Percentiles rank a stretch among this genome's conserved stretches.
These are phyloP conservation scores for Drosophila virilis DNA, from an alignment of 1,140 invertebrate species.

Conservation along the genomic window DNA sequence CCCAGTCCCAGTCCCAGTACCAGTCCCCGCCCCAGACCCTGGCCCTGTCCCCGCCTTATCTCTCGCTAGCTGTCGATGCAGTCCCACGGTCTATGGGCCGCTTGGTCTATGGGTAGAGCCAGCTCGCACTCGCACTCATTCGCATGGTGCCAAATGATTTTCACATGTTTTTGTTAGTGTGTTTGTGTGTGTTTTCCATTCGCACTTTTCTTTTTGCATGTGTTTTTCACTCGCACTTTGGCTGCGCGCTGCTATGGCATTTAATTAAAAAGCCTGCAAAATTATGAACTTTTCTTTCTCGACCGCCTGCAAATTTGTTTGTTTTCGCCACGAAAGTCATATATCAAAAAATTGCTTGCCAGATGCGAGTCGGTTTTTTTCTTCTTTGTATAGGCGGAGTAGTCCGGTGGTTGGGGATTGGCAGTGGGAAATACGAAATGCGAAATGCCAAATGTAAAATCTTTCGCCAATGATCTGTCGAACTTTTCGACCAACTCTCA, in stretches of 20 bases:
- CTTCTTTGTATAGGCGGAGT: background rate
- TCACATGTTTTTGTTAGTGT: slow-evolving; percentile 65
- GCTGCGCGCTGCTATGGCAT: slow-evolving; percentile 49
- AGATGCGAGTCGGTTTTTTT: slow-evolving; percentile 22
- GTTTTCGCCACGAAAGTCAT: slow-evolving; percentile 56
- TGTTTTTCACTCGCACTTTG: slow-evolving; percentile 42
- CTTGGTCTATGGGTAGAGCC: slow-evolving; percentile 16
- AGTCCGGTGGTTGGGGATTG: background rate
- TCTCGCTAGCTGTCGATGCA: slow-evolving; percentile 47
- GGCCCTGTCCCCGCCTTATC: slow-evolving; percentile 45
- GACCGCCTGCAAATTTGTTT: slow-evolving; percentile 72
- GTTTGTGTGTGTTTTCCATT: slow-evolving; percentile 31
- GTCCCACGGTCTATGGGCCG: slow-evolving; percentile 44
- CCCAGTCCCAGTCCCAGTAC: slow-evolving; percentile 35
- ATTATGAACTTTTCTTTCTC: slow-evolving; percentile 81
- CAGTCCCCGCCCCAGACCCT: slow-evolving; percentile 11
- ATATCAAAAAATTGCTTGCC: slow-evolving; percentile 50
- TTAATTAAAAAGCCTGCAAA: slow-evolving; percentile 76
- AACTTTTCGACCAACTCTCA: slow-evolving; percentile 16
- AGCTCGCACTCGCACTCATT: slow-evolving; percentile 19
- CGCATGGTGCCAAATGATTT: slow-evolving; percentile 67
- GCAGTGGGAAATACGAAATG: slow-evolving; percentile 7
- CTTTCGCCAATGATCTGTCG: slow-evolving; percentile 41
- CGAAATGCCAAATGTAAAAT: slow-evolving; percentile 28
- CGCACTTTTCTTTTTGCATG: slow-evolving; percentile 24